Evolutionary conservation across 92 coral and sea anemone genomes (phyloP).

Genomic region (Parazoanthus swiftii): DNA sequence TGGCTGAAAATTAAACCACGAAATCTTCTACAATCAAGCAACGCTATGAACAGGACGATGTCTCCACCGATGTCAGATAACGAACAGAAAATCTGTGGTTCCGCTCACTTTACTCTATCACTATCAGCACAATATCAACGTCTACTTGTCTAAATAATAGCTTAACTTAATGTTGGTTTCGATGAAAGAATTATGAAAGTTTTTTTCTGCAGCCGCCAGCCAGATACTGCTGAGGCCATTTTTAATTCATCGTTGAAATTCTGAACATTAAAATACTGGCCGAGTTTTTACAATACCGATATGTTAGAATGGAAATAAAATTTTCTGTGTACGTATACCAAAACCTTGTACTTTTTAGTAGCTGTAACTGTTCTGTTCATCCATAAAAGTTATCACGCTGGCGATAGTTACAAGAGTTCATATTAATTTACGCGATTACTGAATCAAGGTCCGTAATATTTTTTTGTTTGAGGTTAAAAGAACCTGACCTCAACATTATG

Average conservation of each 20-base stretch:
- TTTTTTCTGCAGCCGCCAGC: background rate
- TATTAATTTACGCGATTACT: background rate
- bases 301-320: background rate
- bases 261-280: background rate
- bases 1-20: background rate
- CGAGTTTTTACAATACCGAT: background rate
- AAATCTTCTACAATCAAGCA: background rate
- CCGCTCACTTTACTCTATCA: background rate
- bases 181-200: conserved; percentile 3
- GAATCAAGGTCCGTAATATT: background rate
- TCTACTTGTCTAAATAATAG: background rate
- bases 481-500: background rate
- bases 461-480: background rate
- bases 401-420: background rate
- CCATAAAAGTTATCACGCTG: background rate
- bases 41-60: background rate
- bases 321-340: background rate
- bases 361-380: background rate
- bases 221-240: conserved; percentile 8
- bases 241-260: background rate
- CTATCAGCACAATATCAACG: background rate
- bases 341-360: background rate
- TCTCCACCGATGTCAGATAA: background rate
- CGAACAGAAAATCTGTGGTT: background rate
- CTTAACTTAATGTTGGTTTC: background rate